Base-by-base conservation (phyloP, 2,888 invertebrate genomes). In the Dendrolimus houi region DNA sequence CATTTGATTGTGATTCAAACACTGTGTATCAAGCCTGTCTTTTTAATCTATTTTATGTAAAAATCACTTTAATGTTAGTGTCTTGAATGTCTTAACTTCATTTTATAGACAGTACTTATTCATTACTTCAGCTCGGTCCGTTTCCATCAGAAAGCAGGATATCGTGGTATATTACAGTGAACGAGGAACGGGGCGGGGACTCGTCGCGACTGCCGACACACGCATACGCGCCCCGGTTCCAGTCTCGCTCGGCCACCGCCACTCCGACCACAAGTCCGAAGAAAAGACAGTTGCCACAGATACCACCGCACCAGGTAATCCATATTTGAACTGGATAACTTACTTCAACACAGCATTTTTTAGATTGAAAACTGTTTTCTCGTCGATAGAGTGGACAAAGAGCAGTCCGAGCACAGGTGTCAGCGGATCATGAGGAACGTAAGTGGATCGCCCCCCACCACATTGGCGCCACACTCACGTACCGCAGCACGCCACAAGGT, bases 191-290 rank as follows among this genome's bases (percentile, higher is more conserved):
- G 57, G 74, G 74, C 56, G 68, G 67, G 58, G 80, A 81, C 61
- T 71, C 70, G 52, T 74, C 90, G 62, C 81, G 90, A 59, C 72
- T 92, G 71, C 92, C 92, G 58, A 91, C 91, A 59, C 92, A 93
- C 74, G 92, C 92, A 77, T 90, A 89, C 70, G 92, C 93, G 69
- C 92, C 94, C 64, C 92, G 96, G 67, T 96, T 96, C 81, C 95
- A 95, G 79, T 96, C 96, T 60, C 93, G 96, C 55, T 96, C 96
- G 58, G 96, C 97, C 62, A 97, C 97, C 59, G 97, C 96, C 69
- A 98, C 98, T 57, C 98, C 98, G 57, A 97, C 97, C 60, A 97
- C 97, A 62, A 98, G 97, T 67, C 98, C 98, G 57, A 98, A 98
- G 91, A 98, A 98, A 91, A 93, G 99, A 68, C 98, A 98, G 90